phyloP scores from a whole-genome alignment of 2,113 vertebrate genomes.

The Leuciscus idus region DNA sequence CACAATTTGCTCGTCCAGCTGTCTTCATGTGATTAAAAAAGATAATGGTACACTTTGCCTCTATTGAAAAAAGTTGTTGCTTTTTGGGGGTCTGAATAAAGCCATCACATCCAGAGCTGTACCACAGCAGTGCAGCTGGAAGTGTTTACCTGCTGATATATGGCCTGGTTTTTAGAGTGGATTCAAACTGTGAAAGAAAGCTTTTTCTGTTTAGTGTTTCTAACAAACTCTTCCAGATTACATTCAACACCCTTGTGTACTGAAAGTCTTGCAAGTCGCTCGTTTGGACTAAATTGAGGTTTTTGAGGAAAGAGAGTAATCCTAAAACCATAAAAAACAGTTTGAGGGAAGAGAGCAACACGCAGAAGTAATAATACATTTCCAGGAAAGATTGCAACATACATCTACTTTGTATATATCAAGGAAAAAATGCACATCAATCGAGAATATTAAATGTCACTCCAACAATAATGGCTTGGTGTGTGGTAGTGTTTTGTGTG shows the following conservation, averaged over 20 bases:
- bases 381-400: conserved; percentile 44
- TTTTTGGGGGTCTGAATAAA: conserved; percentile 28
- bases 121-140: conserved; percentile 59
- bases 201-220: conserved; percentile 71
- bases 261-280: conserved; percentile 17
- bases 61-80: neutral
- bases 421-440: neutral
- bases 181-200: conserved; percentile 63
- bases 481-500: conserved; percentile 32
- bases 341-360: neutral
- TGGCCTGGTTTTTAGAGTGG: conserved; percentile 43
- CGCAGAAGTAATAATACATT: neutral
- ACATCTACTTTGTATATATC: neutral
- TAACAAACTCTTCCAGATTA: conserved; percentile 72
- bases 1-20: neutral
- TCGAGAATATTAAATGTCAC: neutral
- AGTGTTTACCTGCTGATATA: conserved; percentile 60
- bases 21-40: neutral
- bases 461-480: neutral
- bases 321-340: neutral
- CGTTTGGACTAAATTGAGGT: conserved; percentile 24
- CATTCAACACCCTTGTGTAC: conserved; percentile 56
- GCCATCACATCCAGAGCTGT: conserved; percentile 50
- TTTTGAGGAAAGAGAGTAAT: conserved; percentile 15
- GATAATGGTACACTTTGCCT: neutral